These are phyloP conservation scores for Leptocoma aspasia DNA, from an alignment of 2,113 vertebrate genomes.

Conservation along the genomic window DNA sequence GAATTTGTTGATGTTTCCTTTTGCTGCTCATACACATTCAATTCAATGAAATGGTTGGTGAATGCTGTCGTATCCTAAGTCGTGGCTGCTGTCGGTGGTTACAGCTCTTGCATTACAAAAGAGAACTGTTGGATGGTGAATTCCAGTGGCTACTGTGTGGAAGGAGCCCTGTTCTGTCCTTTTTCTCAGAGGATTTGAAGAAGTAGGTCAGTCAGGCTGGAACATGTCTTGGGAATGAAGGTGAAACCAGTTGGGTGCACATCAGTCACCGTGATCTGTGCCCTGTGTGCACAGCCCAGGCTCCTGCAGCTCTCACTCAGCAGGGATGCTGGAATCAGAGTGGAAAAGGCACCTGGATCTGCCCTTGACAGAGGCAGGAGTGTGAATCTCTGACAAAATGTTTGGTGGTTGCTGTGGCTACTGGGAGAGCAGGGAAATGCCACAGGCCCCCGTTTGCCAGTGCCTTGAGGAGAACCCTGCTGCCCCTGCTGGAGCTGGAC, in stretches of 20 bases:
- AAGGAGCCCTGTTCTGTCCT: not conserved
- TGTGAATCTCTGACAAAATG: not conserved
- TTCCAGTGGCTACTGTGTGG: not conserved
- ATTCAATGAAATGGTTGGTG: not conserved
- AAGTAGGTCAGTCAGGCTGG: not conserved
- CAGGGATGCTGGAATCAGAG: not conserved
- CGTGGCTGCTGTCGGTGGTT: not conserved
- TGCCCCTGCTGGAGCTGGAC: not conserved
- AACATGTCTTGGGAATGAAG: not conserved
- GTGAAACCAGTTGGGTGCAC: not conserved
- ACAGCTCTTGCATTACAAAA: not conserved
- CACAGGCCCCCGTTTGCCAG: not conserved
- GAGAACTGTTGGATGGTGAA: not conserved
- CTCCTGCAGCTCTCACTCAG: not conserved
- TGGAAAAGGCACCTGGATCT: not conserved
- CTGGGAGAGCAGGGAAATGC: not conserved
- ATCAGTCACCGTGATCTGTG: rapidly evolving
- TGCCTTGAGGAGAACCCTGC: not conserved
- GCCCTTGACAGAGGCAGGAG: not conserved
- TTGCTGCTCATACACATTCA: conserved; percentile 28
- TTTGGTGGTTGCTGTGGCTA: not conserved
- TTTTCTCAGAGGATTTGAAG: not conserved
- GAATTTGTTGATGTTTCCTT: conserved; percentile 61
- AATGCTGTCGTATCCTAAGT: not conserved
- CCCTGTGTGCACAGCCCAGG: not conserved